Evolutionary conservation across 2,888 invertebrate genomes (phyloP).

Genomic region (Melieria picta): DNA sequence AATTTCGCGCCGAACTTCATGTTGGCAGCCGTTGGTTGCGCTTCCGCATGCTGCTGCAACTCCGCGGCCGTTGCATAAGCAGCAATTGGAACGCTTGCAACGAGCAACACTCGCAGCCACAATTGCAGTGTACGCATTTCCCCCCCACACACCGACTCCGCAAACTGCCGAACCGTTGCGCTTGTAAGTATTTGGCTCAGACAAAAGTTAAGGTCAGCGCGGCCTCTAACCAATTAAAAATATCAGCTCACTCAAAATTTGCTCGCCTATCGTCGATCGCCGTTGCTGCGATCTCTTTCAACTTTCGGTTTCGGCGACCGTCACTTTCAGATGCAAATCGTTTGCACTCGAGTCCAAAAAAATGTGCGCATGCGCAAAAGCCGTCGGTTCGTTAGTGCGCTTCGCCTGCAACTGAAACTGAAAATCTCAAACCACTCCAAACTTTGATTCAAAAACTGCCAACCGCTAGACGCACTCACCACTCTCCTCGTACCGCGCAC

Average conservation of each 20-base stretch:
- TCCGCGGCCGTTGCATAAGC: slow-evolving; percentile 47
- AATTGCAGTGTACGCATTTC: slow-evolving; percentile 44
- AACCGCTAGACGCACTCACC: too few species aligned
- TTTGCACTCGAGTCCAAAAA: too few species aligned
- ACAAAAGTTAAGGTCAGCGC: slow-evolving; percentile 16
- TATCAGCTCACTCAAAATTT: slow-evolving; percentile 10
- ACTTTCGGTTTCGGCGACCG: not conserved
- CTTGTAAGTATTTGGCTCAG: not conserved
- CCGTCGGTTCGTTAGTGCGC: slow-evolving; percentile 18
- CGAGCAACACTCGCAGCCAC: slow-evolving; percentile 33
- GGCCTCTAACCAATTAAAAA: slow-evolving; percentile 16
- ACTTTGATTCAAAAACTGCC: not conserved
- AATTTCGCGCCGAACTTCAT: slow-evolving; percentile 41
- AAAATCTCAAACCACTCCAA: slow-evolving; percentile 23
- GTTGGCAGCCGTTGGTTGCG: slow-evolving; percentile 32
- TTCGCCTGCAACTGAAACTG: slow-evolving; percentile 24
- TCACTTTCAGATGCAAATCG: not conserved
- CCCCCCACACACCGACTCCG: not conserved
- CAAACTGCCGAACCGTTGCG: not conserved
- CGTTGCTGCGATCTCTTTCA: slow-evolving; percentile 3
- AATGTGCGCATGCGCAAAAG: slow-evolving; percentile 21
- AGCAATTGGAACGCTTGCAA: slow-evolving; percentile 41
- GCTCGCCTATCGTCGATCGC: too few species aligned
- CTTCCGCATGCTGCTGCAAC: slow-evolving; percentile 39
- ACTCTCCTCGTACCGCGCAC: too few species aligned